Conservation (phyloP, 2,888 invertebrate species). For the Papilio protenor region DNA sequence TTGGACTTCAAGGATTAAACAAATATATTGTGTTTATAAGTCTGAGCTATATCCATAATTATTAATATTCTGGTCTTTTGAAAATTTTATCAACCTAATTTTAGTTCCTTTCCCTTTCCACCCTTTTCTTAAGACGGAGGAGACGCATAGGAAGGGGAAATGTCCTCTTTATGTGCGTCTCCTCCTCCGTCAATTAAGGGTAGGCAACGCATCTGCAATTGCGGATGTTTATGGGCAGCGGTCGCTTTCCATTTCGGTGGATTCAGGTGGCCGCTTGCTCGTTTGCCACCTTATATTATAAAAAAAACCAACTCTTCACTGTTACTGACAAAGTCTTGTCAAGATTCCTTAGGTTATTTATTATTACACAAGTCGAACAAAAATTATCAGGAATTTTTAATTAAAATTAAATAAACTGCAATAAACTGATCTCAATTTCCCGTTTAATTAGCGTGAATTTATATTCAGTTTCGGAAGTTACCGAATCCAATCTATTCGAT, state of each 20-base stretch:
- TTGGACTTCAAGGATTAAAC: slow-evolving; percentile 5
- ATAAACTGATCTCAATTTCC: neutral
- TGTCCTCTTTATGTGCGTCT: too few relatives aligned
- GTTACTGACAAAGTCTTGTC: neutral
- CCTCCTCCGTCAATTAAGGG: too few relatives aligned
- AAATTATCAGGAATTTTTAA: neutral
- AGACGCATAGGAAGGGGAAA: too few relatives aligned
- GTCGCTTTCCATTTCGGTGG: too few relatives aligned
- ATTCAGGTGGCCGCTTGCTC: too few relatives aligned
- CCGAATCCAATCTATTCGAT: neutral
- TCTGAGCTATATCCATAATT: neutral
- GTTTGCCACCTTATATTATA: too few relatives aligned
- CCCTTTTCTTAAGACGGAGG: too few relatives aligned
- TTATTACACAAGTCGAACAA: neutral
- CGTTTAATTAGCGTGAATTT: neutral
- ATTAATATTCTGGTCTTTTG: neutral
- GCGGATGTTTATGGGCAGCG: too few relatives aligned
- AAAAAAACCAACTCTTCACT: neutral
- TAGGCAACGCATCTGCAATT: too few relatives aligned
- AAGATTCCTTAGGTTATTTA: neutral
- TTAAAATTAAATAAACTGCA: neutral
- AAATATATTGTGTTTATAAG: neutral
- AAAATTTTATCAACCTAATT: neutral
- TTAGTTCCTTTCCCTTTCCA: too few relatives aligned
- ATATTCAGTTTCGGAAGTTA: slow-evolving; percentile 1